Conservation (phyloP, 2,113 vertebrate genomes). For the Lycocorax pyrrhopterus region DNA sequence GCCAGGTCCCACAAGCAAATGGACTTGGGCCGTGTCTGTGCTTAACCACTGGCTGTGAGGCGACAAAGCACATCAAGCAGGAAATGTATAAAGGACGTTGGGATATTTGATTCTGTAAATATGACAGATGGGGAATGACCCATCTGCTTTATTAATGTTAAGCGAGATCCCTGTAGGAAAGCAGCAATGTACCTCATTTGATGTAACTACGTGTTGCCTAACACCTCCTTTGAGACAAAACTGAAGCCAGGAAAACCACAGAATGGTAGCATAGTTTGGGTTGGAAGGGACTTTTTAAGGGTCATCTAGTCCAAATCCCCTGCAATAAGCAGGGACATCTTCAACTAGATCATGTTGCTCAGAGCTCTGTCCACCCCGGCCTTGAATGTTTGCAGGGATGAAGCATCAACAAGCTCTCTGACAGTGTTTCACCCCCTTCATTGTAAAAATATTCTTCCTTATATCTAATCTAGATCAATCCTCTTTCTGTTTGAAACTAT, state of each 20-base stretch:
- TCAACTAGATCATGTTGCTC: not conserved
- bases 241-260: not conserved
- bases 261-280: not conserved
- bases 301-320: not conserved
- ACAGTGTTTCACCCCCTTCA: not conserved
- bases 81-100: not conserved
- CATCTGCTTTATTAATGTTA: not conserved
- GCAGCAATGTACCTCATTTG: not conserved
- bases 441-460: not conserved
- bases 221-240: not conserved
- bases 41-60: not conserved
- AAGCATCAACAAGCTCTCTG: not conserved
- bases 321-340: not conserved
- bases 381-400: not conserved
- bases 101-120: not conserved
- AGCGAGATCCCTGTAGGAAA: not conserved
- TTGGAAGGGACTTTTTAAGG: not conserved
- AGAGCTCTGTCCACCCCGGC: not conserved
- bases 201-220: not conserved
- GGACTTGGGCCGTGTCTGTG: not conserved
- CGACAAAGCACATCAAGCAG: not conserved
- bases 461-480: not conserved
- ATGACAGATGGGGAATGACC: not conserved
- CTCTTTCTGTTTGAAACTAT: not conserved
- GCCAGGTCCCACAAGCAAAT: fast-evolving